phyloP scores from a whole-genome alignment of 2,888 invertebrate genomes.

The Aricia artaxerxes region DNA sequence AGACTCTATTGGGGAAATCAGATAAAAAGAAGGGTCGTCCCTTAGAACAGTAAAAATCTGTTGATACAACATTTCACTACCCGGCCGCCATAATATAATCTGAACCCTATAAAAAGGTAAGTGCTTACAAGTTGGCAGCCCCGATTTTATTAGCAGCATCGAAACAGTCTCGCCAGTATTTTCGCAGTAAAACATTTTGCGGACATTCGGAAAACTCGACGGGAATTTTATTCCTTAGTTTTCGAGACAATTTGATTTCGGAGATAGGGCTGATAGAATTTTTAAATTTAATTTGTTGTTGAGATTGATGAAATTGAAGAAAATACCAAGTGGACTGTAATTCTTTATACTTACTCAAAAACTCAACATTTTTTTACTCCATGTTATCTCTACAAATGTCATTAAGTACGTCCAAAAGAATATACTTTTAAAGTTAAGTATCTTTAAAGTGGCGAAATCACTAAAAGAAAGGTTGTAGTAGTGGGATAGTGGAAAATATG shows the following conservation, averaged over 20 bases:
- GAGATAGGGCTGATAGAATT: not conserved
- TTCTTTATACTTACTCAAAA: not conserved
- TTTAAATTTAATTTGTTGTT: not conserved
- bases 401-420: no score
- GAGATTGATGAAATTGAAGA: not conserved
- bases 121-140: not conserved
- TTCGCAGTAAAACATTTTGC: not conserved
- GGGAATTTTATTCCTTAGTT: not conserved
- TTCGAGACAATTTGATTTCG: not conserved
- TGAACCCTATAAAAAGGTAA: slow-evolving; percentile 12
- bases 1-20: not conserved
- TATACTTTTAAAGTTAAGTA: no score
- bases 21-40: slow-evolving; percentile 3
- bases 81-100: slow-evolving; percentile 10
- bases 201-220: not conserved
- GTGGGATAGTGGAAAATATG: no score
- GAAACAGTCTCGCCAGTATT: not conserved
- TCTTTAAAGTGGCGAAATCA: no score
- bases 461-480: no score
- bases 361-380: not conserved
- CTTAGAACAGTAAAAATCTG: slow-evolving; percentile 18
- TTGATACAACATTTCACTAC: slow-evolving; percentile 7
- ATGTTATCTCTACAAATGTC: not conserved
- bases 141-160: slow-evolving; percentile 4
- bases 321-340: not conserved